phyloP scores from a whole-genome alignment of 2,888 invertebrate species.

The Gryllus longicercus region DNA sequence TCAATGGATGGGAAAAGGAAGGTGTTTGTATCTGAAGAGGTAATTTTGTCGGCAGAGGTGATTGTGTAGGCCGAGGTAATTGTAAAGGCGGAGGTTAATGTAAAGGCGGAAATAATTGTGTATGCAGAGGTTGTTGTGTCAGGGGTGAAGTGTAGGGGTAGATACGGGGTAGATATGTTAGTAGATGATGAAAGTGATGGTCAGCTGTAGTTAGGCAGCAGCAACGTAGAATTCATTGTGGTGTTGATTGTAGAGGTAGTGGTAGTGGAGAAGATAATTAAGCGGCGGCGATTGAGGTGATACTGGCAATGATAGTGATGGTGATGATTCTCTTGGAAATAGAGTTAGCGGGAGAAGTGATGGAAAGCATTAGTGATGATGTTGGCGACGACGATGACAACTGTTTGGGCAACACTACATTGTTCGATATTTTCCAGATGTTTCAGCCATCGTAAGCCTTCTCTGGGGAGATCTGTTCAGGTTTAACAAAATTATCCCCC shows the following conservation, averaged over 20 bases:
- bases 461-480: too few relatives aligned
- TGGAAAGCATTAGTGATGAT: too few relatives aligned
- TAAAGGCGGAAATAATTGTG: not conserved
- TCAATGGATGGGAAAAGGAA: not conserved
- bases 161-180: too few relatives aligned
- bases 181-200: not conserved
- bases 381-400: too few relatives aligned
- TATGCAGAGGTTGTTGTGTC: too few relatives aligned
- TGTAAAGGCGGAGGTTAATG: not conserved
- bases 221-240: not conserved
- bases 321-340: not conserved
- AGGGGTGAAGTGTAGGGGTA: too few relatives aligned
- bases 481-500: too few relatives aligned
- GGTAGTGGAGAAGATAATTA: not conserved
- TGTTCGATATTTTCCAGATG: too few relatives aligned
- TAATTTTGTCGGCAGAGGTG: not conserved
- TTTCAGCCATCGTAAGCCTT: too few relatives aligned
- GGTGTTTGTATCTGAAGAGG: not conserved
- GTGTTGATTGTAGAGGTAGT: too few relatives aligned
- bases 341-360: not conserved
- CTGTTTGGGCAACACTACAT: too few relatives aligned
- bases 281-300: not conserved
- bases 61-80: not conserved
- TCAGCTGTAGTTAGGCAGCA: not conserved
- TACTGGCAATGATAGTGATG: not conserved